Base-by-base conservation (phyloP, 2,797 vertebrate species). In the Manis crassicaudata region DNA sequence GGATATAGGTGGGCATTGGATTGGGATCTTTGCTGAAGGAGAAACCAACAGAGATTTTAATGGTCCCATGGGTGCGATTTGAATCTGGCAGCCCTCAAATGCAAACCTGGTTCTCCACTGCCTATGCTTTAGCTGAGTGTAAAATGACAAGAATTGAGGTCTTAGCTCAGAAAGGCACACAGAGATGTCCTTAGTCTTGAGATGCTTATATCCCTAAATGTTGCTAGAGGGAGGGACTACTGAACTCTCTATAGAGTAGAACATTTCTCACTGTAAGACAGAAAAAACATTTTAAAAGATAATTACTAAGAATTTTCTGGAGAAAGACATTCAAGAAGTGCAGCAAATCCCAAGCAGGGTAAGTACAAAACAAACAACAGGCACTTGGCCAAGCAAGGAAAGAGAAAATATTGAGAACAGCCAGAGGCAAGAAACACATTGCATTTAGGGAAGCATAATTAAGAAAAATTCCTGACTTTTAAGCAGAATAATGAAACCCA, bases 241-340 rank as follows among this genome's bases (percentile, higher is more conserved):
- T 46, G 46, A 46, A 46, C 12, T 46, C 10, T 46, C 46, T n/a
- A 81, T 25, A 70, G 1, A 68, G 32, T 27, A 92, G 54, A 29
- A 85, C n/a, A 93, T 70, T 37, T 40, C 23, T 70, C 54, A 87
- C 23, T 70, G 54, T 70, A 54, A 72, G 20, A 18, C 37, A 58
- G 50, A 75, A 87, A 16, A 90, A 94, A 46, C 86, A 29, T 60
- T 67, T 88, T 68, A 85, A 63, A 92, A 88, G 79, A 60, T 73
- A 80, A 92, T 43, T 67, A 85, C 46, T 62, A 56, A 85, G 25
- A 90, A 73, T 73, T 72, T 73, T 89, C 23, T 86, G 37, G 29
- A 67, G 25, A 90, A 85, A 81, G 29, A 80, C 60, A 92, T 83
- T 96, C 37, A 72, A 88, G 18, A 73, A 79, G 60, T 25, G 14